Evolutionary conservation across 2,797 vertebrate species (phyloP), one percentile per base, ranked within the genome.

Genomic region (Hozukius guyotensis): DNA sequence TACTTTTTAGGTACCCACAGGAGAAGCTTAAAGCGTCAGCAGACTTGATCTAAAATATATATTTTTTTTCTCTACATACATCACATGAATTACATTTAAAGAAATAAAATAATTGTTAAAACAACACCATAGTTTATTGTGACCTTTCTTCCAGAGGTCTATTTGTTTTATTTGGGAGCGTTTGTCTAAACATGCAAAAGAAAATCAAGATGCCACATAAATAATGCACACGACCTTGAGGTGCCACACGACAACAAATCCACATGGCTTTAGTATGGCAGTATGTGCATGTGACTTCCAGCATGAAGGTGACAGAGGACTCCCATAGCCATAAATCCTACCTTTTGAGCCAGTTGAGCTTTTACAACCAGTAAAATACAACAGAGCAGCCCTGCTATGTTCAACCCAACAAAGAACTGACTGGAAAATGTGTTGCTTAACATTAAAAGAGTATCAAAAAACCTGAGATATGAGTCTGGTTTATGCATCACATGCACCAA

Each of bases 381-480:
- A 66, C 34, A 25, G 18, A 65, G n/a, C 31, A 63, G 8, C 8
- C 36, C 6, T 62, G 18, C 22, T 42, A 20, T 16, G 6, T 36
- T 72, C 68, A 78, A 68, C 7, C 5, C 10, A 61, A 31, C 14
- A 61, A 34, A 8, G 7, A 65, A 46, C 7, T 42, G 12, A 75
- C n/a, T 14, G 18, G 8, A 57, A 61, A 25, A 4, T 34, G 7
- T 25, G 42, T 55, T 29, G 46, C 65, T 75, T 31, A 52, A 72
- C 22, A 60, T 36, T 55, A 11, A 67, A 70, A 60, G 14, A 75
- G 42, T 77, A 79, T 74, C 27, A 81, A 80, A 79, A 75, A 80
- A 72, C 78, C 78, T 46, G 76, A 89, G 71, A 52, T 71, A 76
- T 80, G 60, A 62, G 27, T 24, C 56, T 42, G 6, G 31, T 49